These are phyloP conservation scores for Microtus californicus DNA, from an alignment of 2,797 vertebrate species.

Conservation along the genomic window DNA sequence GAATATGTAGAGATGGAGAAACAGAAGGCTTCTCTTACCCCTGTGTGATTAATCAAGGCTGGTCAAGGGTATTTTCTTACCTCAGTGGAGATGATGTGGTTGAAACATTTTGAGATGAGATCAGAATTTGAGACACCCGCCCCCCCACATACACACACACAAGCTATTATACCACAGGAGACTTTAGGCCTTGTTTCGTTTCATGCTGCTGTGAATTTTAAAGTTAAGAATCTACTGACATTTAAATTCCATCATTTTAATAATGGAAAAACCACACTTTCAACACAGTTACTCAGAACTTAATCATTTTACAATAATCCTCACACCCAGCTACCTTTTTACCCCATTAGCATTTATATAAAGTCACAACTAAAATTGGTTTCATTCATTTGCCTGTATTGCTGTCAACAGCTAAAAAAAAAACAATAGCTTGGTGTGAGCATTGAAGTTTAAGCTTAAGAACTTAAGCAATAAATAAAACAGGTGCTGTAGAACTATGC, in stretches of 20 bases:
- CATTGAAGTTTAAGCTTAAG: background rate
- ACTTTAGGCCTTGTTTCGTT: background rate
- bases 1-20: background rate
- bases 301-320: constrained; percentile 53
- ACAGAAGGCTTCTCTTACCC: background rate
- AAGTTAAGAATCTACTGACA: constrained; percentile 2
- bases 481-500: background rate
- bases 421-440: background rate
- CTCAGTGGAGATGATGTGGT: background rate
- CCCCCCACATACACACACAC: too few relatives aligned
- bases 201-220: background rate
- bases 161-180: background rate
- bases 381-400: constrained; percentile 16
- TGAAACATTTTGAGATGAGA: background rate
- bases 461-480: background rate
- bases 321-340: background rate
- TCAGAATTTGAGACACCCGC: background rate
- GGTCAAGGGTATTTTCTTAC: background rate
- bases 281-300: constrained; percentile 3
- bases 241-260: constrained; percentile 2
- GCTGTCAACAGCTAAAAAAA: background rate
- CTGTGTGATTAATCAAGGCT: background rate
- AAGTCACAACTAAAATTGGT: background rate
- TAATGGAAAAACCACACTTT: background rate
- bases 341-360: background rate